Percentiles rank a stretch among this genome's conserved stretches.
Evolutionary conservation across 2,113 vertebrate species (phyloP).

Genomic region (Bos javanicus): DNA sequence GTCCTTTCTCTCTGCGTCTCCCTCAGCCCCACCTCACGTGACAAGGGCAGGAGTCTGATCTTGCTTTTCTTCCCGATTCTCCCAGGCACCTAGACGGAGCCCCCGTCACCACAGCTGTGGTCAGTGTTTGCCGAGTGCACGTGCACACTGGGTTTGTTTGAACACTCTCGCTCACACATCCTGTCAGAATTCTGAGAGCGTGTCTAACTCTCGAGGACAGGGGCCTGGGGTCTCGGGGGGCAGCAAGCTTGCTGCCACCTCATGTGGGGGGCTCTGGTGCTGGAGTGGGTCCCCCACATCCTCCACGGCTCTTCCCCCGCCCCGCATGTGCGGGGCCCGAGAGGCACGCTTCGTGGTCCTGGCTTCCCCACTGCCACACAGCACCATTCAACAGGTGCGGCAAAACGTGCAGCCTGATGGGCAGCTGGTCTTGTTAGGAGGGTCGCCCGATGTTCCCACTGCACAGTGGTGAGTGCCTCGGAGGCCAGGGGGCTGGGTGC

Average conservation of each 20-base stretch:
- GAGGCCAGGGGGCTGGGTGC: background rate
- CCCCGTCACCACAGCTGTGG: background rate
- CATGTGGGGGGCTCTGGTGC: fast-evolving
- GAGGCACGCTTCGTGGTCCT: background rate
- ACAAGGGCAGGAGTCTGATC: background rate
- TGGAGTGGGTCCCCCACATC: fast-evolving
- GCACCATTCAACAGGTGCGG: background rate
- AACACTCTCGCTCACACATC: background rate
- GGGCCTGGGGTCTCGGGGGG: background rate
- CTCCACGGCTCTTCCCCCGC: background rate
- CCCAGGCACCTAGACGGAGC: background rate
- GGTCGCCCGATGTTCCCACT: background rate
- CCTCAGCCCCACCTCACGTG: background rate
- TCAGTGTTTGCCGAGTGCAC: background rate
- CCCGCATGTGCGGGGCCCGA: fast-evolving
- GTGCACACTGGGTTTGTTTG: background rate
- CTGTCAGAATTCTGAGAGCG: too few relatives aligned
- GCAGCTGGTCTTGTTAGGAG: background rate
- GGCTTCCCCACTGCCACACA: fast-evolving
- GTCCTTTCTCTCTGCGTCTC: background rate
- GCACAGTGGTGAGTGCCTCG: fast-evolving
- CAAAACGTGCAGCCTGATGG: background rate
- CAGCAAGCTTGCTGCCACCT: background rate
- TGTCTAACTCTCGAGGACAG: background rate
- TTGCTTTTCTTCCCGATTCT: background rate